phyloP scores from a whole-genome alignment of 2,797 vertebrate species.

The Pantherophis alleghaniensis region DNA sequence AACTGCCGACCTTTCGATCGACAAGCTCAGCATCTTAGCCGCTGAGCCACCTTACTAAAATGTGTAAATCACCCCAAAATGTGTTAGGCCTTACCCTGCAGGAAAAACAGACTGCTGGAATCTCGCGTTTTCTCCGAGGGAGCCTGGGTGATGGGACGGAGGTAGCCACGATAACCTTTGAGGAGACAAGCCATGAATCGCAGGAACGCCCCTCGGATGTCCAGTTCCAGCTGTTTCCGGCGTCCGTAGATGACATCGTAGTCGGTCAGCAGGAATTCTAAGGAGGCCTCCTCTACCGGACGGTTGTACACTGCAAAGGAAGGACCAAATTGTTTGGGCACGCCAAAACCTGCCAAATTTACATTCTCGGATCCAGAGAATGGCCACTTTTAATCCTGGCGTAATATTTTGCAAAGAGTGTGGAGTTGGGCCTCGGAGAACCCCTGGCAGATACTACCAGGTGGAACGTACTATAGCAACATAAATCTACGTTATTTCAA shows the following conservation, averaged over 20 bases:
- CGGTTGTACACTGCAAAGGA: constrained; percentile 80
- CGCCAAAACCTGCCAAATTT: neutral
- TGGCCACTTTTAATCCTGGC: neutral
- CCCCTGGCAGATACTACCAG: neutral
- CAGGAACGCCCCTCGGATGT: constrained; percentile 89
- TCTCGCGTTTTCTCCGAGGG: constrained; percentile 83
- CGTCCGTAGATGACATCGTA: constrained; percentile 87
- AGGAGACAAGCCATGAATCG: constrained; percentile 91
- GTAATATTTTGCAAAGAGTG: neutral
- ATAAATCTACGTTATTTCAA: no score
- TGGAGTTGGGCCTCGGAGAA: neutral
- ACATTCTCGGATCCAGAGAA: neutral
- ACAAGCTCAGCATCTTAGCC: no score
- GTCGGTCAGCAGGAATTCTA: constrained; percentile 90
- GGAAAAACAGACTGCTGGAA: constrained; percentile 86
- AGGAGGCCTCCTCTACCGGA: constrained; percentile 85
- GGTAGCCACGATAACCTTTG: constrained; percentile 84
- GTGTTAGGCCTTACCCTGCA: constrained; percentile 76
- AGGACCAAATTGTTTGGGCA: accelerated
- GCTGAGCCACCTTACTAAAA: neutral
- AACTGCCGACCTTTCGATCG: no score
- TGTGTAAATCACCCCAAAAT: neutral
- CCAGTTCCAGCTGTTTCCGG: constrained; percentile 88
- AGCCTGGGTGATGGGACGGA: constrained; percentile 87
- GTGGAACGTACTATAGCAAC: no score